phyloP scores from a whole-genome alignment of 1,140 invertebrate genomes.

The Bacillus rossius region DNA sequence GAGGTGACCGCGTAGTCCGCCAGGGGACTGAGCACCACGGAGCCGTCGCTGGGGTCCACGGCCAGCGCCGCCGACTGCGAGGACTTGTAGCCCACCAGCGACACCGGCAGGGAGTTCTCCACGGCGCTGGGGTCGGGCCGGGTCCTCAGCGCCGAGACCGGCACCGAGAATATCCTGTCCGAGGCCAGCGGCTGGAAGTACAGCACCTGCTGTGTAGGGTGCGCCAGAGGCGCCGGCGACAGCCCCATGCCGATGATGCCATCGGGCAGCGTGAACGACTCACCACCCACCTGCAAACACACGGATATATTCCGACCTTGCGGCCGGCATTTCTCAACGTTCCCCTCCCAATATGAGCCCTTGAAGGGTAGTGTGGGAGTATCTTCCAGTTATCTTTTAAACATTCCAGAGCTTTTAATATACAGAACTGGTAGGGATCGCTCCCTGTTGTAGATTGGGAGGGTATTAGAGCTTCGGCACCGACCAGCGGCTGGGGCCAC shows the following conservation, averaged over 20 bases:
- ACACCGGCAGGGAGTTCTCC: slow-evolving; percentile 58
- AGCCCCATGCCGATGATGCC: slow-evolving; percentile 73
- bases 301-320: too few species aligned
- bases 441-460: too few species aligned
- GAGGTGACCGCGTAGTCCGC: neutral
- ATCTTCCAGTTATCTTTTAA: too few species aligned
- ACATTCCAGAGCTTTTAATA: too few species aligned
- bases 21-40: slow-evolving; percentile 5
- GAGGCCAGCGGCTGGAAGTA: slow-evolving; percentile 82
- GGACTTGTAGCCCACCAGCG: slow-evolving; percentile 70
- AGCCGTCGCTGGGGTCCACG: slow-evolving; percentile 46
- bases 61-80: slow-evolving; percentile 70
- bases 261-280: slow-evolving; percentile 69
- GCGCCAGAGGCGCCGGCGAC: slow-evolving; percentile 46
- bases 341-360: too few species aligned
- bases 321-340: too few species aligned
- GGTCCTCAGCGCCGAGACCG: slow-evolving; percentile 59
- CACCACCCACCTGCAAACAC: slow-evolving; percentile 41
- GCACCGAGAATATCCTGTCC: slow-evolving; percentile 70
- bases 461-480: too few species aligned
- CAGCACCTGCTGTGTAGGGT: slow-evolving; percentile 39
- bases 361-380: too few species aligned
- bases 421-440: too few species aligned
- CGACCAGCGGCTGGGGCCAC: too few species aligned
- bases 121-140: slow-evolving; percentile 57